Evolutionary conservation across 2,888 invertebrate species (phyloP), one percentile per base, ranked within the genome.

Genomic region (Mylabris sibirica): DNA sequence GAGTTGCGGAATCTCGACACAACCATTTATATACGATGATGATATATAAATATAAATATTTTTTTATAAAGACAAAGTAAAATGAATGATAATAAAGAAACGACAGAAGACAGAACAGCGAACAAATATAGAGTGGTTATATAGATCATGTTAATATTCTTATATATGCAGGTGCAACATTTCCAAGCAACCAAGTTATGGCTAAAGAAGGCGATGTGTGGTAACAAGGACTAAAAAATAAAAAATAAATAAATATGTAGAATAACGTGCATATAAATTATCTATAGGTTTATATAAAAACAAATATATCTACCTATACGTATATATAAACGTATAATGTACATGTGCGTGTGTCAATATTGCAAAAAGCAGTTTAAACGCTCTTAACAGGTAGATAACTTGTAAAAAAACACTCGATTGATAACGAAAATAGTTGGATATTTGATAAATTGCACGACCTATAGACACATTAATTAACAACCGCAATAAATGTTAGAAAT

Each of bases 141-240:
- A 77, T 78, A 76, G 76, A 78, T 77, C 76, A 77, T 75, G 73
- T 77, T 77, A 77, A 78, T 78, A 76, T 76, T 73, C 75, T 72
- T 71, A 71, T 74, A 71, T 74, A 75, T 70, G 77, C 77, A 78
- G 77, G 77, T 78, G 77, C 77, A 77, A 73, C 74, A 72, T 72
- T 74, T 75, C 71, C 71, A 49, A 71, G 64, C 73, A 71, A 70
- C 73, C 70, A 66, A 71, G 66, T 57, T 61, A 38, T 66, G 67
- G 62, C 66, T 71, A 71, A 68, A 66, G 49, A 49, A 49, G 49
- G 49, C 49, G 20, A 49, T 49, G 49, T 49, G 49, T 49, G 49
- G 49, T 20, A 38, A 60, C 35, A 60, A 60, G 8, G 3, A 17
- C 34, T 30, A 8, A 30, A 30, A 30, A n/a, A n/a, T n/a, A n/a